Evolutionary conservation across 2,113 vertebrate species (phyloP), one percentile per base, ranked within the genome.

Genomic region (Gasterosteus aculeatus): DNA sequence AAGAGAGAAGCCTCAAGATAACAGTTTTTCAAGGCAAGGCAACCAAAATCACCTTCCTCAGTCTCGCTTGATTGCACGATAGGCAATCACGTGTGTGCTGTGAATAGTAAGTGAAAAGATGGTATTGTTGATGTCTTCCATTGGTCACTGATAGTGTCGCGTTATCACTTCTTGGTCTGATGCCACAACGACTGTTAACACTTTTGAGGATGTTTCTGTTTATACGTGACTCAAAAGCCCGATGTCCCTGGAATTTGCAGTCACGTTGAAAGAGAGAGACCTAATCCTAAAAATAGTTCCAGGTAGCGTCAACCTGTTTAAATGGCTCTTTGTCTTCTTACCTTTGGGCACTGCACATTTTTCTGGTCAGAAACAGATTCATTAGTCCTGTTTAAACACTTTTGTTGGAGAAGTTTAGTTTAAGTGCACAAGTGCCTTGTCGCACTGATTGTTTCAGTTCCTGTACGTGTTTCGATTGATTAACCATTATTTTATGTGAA

Each of bases 21-120:
- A 79, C 69, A 57, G 83, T 18, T 77, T 82, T 78, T 85, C 44
- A 70, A 81, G 64, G 60, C 63, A 72, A 70, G 54, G 71, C 76
- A 39, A 71, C 39, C 35, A 57, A 77, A 87, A 83, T 79, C 70
- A 78, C 85, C 68, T 69, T 74, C 41, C 77, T 56, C 41, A 2
- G 70, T 35, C 62, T 66, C 65, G 62, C 41, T 51, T 87, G 87
- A 89, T 89, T 82, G 72, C 72, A 16, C 1, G 61, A 87, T 77
- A 78, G 22, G 22, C 22, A 26, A 26, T 26, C 42, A 42, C 44
- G 82, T 29, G 26, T 84, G 87, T 88, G 87, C 77, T 10, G 58
- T 71, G 75, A 86, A 79, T 86, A 56, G 64, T 46, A 58, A 87
- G 61, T 60, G 60, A 80, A 69, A 75, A 66, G 47, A 57, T 31